Conservation (phyloP, 2,888 invertebrate genomes). For the Eremobia ochroleuca region DNA sequence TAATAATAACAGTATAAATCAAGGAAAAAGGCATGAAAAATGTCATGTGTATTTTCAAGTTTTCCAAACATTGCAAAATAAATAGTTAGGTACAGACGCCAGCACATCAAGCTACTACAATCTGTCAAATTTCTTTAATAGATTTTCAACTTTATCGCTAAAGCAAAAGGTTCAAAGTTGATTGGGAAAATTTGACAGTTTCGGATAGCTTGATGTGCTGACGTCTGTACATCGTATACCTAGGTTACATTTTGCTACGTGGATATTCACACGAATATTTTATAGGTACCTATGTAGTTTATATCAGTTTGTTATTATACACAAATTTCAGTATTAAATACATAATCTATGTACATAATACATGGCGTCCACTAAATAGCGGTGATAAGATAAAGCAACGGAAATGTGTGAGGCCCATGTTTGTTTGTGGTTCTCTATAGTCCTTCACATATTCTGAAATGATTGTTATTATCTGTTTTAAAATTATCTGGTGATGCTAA, state of each 20-base stretch:
- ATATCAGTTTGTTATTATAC: not conserved
- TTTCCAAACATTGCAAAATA: not conserved
- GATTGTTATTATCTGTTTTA: not conserved
- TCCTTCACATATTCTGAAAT: not conserved
- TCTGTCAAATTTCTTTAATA: no score
- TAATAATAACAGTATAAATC: not conserved
- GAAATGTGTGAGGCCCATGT: constrained; percentile 18
- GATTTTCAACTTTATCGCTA: no score
- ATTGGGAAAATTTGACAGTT: no score
- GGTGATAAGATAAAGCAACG: constrained; percentile 46
- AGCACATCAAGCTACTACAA: no score
- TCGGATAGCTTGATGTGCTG: no score
- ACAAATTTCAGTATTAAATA: constrained; percentile 1
- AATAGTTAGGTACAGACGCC: not conserved
- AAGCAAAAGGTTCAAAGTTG: no score
- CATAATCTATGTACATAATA: not conserved
- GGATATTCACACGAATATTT: not conserved
- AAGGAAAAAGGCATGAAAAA: not conserved
- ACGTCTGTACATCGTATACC: no score
- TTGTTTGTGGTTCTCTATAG: constrained; percentile 31
- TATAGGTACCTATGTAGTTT: not conserved
- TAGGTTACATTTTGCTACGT: not conserved
- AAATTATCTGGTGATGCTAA: no score
- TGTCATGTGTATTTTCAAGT: not conserved
- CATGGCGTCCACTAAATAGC: constrained; percentile 3